Percentiles rank a stretch among this genome's conserved stretches.
Evolutionary conservation across 2,888 invertebrate species (phyloP).

Genomic region (Helicoverpa assulta): DNA sequence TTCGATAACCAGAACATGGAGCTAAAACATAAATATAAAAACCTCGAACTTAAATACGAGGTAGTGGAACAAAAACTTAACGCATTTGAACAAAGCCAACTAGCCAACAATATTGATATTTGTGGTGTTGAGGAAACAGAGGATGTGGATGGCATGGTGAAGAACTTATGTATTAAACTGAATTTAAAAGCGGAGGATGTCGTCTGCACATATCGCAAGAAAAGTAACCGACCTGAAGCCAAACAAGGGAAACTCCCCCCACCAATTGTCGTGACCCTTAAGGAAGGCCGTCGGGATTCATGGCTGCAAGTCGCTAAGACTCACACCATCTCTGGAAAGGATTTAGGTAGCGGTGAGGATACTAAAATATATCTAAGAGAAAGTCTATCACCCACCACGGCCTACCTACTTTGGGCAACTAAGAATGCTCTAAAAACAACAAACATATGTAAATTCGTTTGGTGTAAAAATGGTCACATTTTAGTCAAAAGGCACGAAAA

Average conservation of each 20-base stretch:
- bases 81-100: slow-evolving; percentile 7
- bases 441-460: slow-evolving; percentile 18
- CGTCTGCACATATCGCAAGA: not conserved
- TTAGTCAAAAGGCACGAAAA: slow-evolving; percentile 8
- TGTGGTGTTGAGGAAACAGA: no score
- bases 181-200: slow-evolving; percentile 4
- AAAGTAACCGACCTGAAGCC: not conserved
- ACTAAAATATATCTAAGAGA: slow-evolving; percentile 12
- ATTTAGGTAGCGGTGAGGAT: slow-evolving; percentile 3
- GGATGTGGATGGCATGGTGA: no score
- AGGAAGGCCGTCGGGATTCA: not conserved
- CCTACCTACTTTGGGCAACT: slow-evolving; percentile 17
- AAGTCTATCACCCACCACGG: slow-evolving; percentile 10
- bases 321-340: slow-evolving; percentile 2
- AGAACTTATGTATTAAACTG: no score
- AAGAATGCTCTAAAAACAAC: slow-evolving; percentile 7
- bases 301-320: slow-evolving; percentile 15
- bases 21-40: slow-evolving; percentile 16
- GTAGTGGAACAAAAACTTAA: slow-evolving; percentile 20
- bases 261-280: no score
- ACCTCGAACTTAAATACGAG: slow-evolving; percentile 8
- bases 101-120: slow-evolving; percentile 13
- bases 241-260: not conserved
- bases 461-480: slow-evolving; percentile 25
- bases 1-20: not conserved